Percentiles rank a stretch among this genome's conserved stretches.
Conservation (phyloP, 2,888 invertebrate species). For the Eupsilia transversa region DNA sequence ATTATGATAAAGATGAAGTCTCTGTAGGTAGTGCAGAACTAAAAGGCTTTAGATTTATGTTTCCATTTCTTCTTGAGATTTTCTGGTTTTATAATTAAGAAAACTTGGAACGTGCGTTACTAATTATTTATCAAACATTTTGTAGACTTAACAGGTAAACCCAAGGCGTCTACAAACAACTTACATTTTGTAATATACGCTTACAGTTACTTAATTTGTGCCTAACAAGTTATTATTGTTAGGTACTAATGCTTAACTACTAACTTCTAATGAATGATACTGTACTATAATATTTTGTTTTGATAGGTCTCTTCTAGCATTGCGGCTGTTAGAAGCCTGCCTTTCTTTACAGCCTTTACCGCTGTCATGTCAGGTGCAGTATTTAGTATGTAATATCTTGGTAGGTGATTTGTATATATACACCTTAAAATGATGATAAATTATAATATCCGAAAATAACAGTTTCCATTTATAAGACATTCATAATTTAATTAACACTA, state of each 20-base stretch:
- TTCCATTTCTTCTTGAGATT: background rate
- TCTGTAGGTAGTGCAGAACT: conserved; percentile 6
- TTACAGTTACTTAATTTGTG: no score
- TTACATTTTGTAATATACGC: no score
- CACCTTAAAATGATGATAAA: background rate
- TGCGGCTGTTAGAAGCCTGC: background rate
- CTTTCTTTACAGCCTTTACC: background rate
- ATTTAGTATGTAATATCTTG: background rate
- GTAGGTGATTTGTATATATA: background rate
- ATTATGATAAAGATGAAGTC: conserved; percentile 52
- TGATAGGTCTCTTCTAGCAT: background rate
- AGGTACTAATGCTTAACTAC: no score
- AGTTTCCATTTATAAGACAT: background rate
- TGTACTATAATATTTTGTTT: background rate
- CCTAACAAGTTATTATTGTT: no score
- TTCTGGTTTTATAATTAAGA: conserved; percentile 3
- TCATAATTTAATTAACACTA: background rate
- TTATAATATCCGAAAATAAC: background rate
- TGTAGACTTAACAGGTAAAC: no score
- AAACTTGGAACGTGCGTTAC: background rate
- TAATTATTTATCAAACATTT: no score
- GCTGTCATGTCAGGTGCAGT: no score
- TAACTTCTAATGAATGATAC: no score
- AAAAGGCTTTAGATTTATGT: conserved; percentile 29
- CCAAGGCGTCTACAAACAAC: no score